Evolutionary conservation across 1,140 invertebrate genomes (phyloP), one percentile per base, ranked within the genome.

Genomic region (Dinothrombium tinctorium): DNA sequence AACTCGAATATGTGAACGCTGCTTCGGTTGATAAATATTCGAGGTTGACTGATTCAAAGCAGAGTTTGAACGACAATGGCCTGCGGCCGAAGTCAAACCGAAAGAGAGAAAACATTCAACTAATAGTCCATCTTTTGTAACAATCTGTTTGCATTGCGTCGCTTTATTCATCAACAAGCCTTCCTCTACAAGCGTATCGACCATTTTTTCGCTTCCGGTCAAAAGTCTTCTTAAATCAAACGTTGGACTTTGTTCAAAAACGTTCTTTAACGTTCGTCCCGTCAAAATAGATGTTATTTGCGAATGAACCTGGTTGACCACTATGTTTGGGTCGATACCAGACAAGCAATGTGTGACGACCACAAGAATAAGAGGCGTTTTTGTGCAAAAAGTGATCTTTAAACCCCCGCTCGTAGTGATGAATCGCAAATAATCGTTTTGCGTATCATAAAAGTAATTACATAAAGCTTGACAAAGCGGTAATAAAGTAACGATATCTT

Each of bases 261-360:
- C 37, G 4, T 38, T 37, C 14, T 37, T 46, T 12, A 48, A 35
- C 5, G 41, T 41, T 31, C 46, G 33, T 5, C 28, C 14, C 2
- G 46, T 48, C 9, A 46, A 17, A 12, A 46, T 41, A 3, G 46
- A 45, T 7, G 46, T 29, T 14, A 48, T 42, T 42, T 48, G 46
- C 28, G 46, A 39, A 25, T 48, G 14, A 29, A 48, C 33, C 33
- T 48, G 46, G 37, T 41, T 45, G 9, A 46, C 42, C 5, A 48
- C 9, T 36, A 40, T 15, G 7, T 41, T 19, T 14, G 46, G 22
- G 29, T 48, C 46, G 15, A 48, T 24, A 29, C 36, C 32, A 9
- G 28, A 26, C 9, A 32, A 24, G 19, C 17, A 11, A 31, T 47
- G 31, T 26, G 19, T 37, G n/a, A 48, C 40, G 2, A 47, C 43